Evolutionary conservation across 2,797 vertebrate species (phyloP).

Genomic region (Cyclura pinguis): DNA sequence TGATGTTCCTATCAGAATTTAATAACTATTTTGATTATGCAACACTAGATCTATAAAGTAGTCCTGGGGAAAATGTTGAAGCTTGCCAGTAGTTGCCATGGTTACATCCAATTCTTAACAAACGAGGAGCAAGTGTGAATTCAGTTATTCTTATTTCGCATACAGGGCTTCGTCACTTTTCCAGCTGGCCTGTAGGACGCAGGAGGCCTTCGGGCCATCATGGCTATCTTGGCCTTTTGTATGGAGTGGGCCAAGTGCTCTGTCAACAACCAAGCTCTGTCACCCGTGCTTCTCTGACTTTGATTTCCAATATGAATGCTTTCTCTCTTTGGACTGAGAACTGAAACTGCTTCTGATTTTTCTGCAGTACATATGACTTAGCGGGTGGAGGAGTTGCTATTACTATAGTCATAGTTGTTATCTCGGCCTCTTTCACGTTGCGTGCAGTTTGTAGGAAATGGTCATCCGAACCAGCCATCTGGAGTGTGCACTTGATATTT

Average conservation of each 20-base stretch:
- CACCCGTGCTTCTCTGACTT: not conserved
- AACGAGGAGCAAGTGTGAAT: conserved; percentile 38
- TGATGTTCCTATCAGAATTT: conserved; percentile 34
- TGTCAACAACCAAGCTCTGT: not conserved
- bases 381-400: not conserved
- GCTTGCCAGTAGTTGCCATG: conserved; percentile 40
- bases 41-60: conserved; percentile 27
- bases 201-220: not conserved
- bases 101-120: conserved; percentile 26
- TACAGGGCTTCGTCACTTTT: not conserved
- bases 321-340: not conserved
- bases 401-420: not conserved
- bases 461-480: not conserved
- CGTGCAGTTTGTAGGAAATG: not conserved
- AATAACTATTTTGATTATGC: conserved; percentile 37
- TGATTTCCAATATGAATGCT: not conserved
- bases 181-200: conserved; percentile 19
- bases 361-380: not conserved
- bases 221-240: not conserved
- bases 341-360: not conserved
- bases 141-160: conserved; percentile 15
- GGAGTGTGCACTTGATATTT: not conserved
- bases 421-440: not conserved
- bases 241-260: not conserved
- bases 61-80: not conserved